A percentile compares a stretch with the other conserved stretches of the same genome.
phyloP scores from a whole-genome alignment of 2,113 vertebrate genomes.

The Proterorhinus semilunaris region DNA sequence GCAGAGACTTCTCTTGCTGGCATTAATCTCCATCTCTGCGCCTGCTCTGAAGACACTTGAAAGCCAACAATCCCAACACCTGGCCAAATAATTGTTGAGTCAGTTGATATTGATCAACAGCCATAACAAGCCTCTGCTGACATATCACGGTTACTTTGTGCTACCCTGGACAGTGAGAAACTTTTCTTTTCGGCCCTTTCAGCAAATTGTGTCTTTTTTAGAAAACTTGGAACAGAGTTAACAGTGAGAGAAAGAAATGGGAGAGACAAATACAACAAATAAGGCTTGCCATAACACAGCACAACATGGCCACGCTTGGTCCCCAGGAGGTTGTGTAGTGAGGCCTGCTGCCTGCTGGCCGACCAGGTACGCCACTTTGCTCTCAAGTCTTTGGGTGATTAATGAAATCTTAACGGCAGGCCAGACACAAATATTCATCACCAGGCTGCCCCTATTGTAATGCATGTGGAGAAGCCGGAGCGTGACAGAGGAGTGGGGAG shows the following conservation, averaged over 20 bases:
- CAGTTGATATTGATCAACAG: slow-evolving; percentile 50
- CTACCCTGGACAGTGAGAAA: slow-evolving; percentile 40
- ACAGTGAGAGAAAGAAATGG: slow-evolving; percentile 36
- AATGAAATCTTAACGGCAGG: slow-evolving; percentile 78
- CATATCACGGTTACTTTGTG: slow-evolving; percentile 33
- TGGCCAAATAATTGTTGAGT: slow-evolving; percentile 40
- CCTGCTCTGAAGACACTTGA: slow-evolving; percentile 5
- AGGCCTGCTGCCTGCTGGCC: slow-evolving; percentile 73
- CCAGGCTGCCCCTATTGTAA: slow-evolving; percentile 76
- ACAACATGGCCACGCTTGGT: slow-evolving; percentile 61
- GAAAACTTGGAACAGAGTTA: slow-evolving; percentile 42
- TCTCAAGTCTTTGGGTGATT: slow-evolving; percentile 70
- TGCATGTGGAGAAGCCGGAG: slow-evolving; percentile 70
- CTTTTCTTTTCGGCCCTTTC: slow-evolving; percentile 55
- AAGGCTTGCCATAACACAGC: slow-evolving; percentile 64
- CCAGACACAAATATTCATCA: slow-evolving; percentile 81
- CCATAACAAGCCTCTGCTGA: slow-evolving; percentile 42
- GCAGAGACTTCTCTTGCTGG: slow-evolving; percentile 3
- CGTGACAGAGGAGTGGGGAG: slow-evolving; percentile 73
- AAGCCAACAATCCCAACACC: slow-evolving; percentile 39
- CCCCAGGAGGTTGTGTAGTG: slow-evolving; percentile 64
- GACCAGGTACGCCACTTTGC: slow-evolving; percentile 63
- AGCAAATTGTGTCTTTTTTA: slow-evolving; percentile 47
- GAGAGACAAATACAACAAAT: slow-evolving; percentile 62
- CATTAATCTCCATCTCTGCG: slow-evolving; percentile 15